These are phyloP conservation scores for Urocyon cinereoargenteus DNA, from an alignment of 2,797 vertebrate genomes.

Conservation along the genomic window DNA sequence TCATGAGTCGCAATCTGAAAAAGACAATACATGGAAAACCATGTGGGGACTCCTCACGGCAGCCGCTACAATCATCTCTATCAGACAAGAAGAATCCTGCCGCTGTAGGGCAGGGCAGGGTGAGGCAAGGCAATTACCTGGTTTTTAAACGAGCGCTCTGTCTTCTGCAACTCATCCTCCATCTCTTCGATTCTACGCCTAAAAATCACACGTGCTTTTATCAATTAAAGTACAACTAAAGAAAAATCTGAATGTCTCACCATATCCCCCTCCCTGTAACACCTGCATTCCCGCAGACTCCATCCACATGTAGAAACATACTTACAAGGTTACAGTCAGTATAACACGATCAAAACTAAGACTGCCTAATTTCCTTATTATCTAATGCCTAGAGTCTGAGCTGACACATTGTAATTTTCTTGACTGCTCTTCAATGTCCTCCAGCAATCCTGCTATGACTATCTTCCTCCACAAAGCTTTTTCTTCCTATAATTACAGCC, in stretches of 20 bases:
- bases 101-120: neutral
- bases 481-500: neutral
- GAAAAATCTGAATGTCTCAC: neutral
- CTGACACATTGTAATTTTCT: neutral
- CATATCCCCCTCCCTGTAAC: neutral
- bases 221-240: neutral
- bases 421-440: neutral
- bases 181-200: constrained; percentile 96
- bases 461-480: neutral
- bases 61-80: rapidly evolving
- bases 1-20: constrained; percentile 95
- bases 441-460: neutral
- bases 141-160: constrained; percentile 94
- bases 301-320: neutral
- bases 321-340: neutral
- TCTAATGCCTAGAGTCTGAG: neutral
- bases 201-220: constrained; percentile 46
- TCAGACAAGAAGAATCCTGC: neutral
- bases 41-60: too few relatives aligned
- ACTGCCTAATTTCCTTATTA: neutral
- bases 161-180: constrained; percentile 97
- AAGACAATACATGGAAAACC: neutral
- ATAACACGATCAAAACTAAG: neutral
- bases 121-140: constrained; percentile 89
- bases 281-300: neutral